Base-by-base conservation (phyloP, 1,140 invertebrate species). In the Cotesia glomerata region DNA sequence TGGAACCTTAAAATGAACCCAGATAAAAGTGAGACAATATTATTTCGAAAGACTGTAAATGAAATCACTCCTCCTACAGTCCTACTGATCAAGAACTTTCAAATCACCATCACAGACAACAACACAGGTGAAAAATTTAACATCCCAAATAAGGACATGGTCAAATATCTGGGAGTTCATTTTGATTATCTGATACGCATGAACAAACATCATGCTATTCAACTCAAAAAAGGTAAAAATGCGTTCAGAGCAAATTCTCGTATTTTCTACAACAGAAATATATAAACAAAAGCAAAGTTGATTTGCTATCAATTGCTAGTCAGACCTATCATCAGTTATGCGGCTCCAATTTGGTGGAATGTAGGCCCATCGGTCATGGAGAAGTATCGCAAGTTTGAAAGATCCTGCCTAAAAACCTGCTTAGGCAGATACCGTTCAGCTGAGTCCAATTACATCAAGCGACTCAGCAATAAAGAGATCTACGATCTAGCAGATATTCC, bases 401-500 rank as follows among this genome's bases (percentile, higher is more conserved):
- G 73, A 39, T n/a, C 39, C 14, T 67, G 62, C 16, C 18, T 74
- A 5, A 65, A 63, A 52, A 5, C 67, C 1, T 69, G 62, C 34
- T 34, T 70, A 3, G 49, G 63, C 11, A 13, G 39, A 11, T 54
- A 65, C 52, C 18, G 73, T 14, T 70, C 72, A 26, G 9, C 51
- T 11, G 7, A 69, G 0, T 73, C 74, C 2, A 51, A 69, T 9
- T 76, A 65, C 34, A 66, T 18, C 16, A 64, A 72, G 5, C 64
- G 14, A 34, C n/a, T 39, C 4, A 74, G 62, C 14, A 76, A 74
- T 16, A 63, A 70, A 65, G 39, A n/a, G 36, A 36, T 78, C 1
- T 74, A 76, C 52, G 63, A 78, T 32, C 26, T 32, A n/a, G 77
- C 77, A 0, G 66, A 78, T 18, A 75, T 76, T 1, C 49, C 70